Evolutionary conservation across 2,113 vertebrate species (phyloP), one percentile per base, ranked within the genome.

Genomic region (Heterotilapia buettikoferi): DNA sequence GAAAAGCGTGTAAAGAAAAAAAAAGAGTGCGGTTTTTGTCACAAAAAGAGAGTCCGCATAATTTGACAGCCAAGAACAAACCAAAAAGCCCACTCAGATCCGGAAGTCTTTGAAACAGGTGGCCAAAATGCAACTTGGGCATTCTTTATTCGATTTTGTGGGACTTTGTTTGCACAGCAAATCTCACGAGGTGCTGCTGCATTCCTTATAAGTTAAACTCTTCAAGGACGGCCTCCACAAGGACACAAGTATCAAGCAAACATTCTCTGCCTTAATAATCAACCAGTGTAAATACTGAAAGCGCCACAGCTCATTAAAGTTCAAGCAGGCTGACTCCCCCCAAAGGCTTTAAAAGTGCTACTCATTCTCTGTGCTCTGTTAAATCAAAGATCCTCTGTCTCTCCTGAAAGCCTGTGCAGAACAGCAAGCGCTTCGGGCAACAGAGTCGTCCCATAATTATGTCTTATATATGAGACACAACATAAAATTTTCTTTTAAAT

Each of bases 221-320:
- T 85, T 47, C 59, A 88, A 88, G 86, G 85, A 61, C 84, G 3
- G 7, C 12, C 53, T 9, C n/a, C 57, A 13, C 88, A 78, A 90
- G 90, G 90, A 89, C 86, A 21, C 12, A 18, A 52, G 33, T 19
- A 26, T 56, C 40, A 56, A 40, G 78, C 61, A 12, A 59, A 66
- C 78, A 87, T 90, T 89, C 85, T 66, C 80, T 26, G 9, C 54
- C 88, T 90, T 88, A 89, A 91, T 91, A 76, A 92, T 88, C 43
- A 82, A 63, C 90, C 47, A 14, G 45, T 61, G 73, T 71, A 82
- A 90, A 88, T 66, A 83, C 52, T 12, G 2, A 4, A 45, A 73
- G 21, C 6, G 40, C 84, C 59, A n/a, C 13, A 11, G 18, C 71
- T 84, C 19, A 19, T 85, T 82, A 47, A 59, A 80, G 59, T 19